Evolutionary conservation across 2,888 invertebrate genomes (phyloP).

Genomic region (Standfussiana lucernea): DNA sequence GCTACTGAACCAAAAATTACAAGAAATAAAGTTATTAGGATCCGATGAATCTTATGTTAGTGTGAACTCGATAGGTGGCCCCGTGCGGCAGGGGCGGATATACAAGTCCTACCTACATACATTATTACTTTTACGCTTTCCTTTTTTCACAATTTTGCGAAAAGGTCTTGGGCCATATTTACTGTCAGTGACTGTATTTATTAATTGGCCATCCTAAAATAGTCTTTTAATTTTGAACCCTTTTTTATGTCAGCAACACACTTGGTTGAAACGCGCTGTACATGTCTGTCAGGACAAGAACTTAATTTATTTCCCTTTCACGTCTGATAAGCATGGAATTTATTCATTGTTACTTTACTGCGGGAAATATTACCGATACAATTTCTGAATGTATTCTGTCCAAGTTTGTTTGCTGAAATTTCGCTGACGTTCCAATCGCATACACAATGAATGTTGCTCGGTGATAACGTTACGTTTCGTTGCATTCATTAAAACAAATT

Average conservation of each 20-base stretch:
- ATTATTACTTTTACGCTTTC: too few relatives aligned
- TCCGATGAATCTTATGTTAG: not conserved
- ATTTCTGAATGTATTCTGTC: constrained; percentile 9
- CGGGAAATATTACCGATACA: not conserved
- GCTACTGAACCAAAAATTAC: not conserved
- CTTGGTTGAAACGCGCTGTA: constrained; percentile 22
- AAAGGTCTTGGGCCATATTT: not conserved
- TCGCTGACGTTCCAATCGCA: constrained; percentile 32
- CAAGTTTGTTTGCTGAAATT: constrained; percentile 51
- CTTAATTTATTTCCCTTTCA: not conserved
- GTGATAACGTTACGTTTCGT: constrained; percentile 50
- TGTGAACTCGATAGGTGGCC: not conserved
- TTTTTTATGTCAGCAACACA: constrained; percentile 9
- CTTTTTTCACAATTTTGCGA: not conserved
- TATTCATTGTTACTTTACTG: not conserved
- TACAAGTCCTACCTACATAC: too few relatives aligned
- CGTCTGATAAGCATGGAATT: not conserved
- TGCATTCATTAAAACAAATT: constrained; percentile 53
- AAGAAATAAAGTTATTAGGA: not conserved
- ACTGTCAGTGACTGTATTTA: not conserved
- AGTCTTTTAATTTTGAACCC: not conserved
- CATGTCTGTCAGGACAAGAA: not conserved
- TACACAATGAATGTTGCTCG: constrained; percentile 60
- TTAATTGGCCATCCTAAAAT: not conserved
- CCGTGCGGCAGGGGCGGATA: not conserved